Percentiles rank a stretch among this genome's conserved stretches.
phyloP scores from a whole-genome alignment of 2,113 vertebrate species.

The Carassius carassius region DNA sequence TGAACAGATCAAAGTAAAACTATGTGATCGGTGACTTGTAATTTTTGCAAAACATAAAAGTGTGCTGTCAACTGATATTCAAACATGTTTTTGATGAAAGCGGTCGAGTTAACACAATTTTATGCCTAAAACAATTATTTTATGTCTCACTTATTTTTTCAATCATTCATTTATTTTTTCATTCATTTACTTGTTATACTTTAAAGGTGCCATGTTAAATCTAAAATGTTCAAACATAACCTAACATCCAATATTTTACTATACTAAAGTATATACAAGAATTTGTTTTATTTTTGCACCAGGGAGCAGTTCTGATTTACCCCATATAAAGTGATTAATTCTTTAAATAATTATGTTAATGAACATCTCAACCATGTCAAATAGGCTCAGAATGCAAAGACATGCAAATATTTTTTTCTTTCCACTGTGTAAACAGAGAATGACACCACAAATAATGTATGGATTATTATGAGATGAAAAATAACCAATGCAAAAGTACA shows the following conservation, averaged over 20 bases:
- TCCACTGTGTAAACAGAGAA: too few species aligned
- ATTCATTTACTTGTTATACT: not conserved
- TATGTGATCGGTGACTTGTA: not conserved
- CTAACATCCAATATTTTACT: not conserved
- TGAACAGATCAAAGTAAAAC: not conserved
- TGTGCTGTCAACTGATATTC: not conserved
- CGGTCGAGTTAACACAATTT: not conserved
- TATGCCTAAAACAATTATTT: not conserved
- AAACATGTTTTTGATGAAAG: not conserved
- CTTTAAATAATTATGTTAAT: not conserved
- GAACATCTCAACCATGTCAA: not conserved
- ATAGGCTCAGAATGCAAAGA: not conserved
- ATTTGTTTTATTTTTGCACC: not conserved
- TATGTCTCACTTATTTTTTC: not conserved
- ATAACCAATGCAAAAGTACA: not conserved
- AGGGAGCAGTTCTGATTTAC: not conserved
- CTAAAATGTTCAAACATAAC: not conserved
- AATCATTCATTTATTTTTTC: too few species aligned
- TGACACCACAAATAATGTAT: not conserved
- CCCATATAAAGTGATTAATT: not conserved
- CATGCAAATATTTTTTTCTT: not conserved
- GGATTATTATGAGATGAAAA: not conserved
- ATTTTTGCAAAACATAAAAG: too few species aligned
- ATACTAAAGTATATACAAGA: not conserved
- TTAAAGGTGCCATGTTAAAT: not conserved